Percentiles rank a stretch among this genome's conserved stretches.
phyloP scores from a whole-genome alignment of 2,113 vertebrate genomes.

The Astur gentilis region DNA sequence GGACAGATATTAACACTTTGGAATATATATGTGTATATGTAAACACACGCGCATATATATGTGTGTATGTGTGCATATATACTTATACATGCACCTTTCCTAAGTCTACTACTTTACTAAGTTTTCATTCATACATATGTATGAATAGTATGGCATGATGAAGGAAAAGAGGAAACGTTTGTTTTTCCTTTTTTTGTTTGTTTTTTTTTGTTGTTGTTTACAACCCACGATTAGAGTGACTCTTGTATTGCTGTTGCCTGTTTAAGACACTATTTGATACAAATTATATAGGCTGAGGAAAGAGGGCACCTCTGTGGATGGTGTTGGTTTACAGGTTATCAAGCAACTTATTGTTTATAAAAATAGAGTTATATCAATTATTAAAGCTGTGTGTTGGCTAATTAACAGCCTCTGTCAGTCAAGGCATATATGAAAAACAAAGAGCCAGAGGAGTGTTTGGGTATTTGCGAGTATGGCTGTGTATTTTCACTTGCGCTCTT shows the following conservation, averaged over 20 bases:
- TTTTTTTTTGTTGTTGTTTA: background rate
- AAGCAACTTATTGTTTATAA: background rate
- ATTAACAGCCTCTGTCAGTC: background rate
- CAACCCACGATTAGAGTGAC: no score
- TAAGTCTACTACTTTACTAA: background rate
- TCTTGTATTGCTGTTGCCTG: background rate
- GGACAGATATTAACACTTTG: background rate
- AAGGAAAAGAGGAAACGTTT: background rate
- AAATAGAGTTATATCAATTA: background rate
- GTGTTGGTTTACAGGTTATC: background rate
- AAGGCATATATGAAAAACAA: accelerated
- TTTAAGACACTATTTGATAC: background rate
- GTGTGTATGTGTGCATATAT: accelerated
- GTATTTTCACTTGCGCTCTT: background rate
- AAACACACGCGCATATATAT: accelerated
- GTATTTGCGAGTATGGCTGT: accelerated
- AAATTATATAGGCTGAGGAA: background rate
- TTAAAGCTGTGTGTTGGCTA: background rate
- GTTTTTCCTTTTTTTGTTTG: background rate
- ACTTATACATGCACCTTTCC: background rate
- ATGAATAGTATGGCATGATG: no score
- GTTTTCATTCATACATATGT: accelerated
- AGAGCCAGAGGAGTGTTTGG: no score
- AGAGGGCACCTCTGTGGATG: background rate
- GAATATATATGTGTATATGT: background rate